phyloP scores from a whole-genome alignment of 2,113 vertebrate species.

The Leptocoma aspasia region DNA sequence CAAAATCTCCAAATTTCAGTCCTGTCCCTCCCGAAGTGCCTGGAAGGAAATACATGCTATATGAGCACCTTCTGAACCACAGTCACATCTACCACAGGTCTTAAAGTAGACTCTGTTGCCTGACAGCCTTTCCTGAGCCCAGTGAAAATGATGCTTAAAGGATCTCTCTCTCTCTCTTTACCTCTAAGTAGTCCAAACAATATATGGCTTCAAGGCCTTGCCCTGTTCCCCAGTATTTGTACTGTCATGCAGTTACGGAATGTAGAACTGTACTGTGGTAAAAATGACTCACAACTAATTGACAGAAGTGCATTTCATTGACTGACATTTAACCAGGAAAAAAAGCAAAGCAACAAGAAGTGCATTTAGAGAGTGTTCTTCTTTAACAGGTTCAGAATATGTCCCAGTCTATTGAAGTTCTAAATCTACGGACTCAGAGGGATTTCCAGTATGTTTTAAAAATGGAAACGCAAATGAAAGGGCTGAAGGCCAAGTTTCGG shows the following conservation, averaged over 20 bases:
- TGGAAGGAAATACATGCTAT: rapidly evolving
- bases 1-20: background rate
- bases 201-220: background rate
- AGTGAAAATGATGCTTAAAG: background rate
- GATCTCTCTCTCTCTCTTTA: background rate
- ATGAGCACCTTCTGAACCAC: background rate
- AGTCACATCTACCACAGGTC: background rate
- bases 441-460: slow-evolving; percentile 99
- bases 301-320: background rate
- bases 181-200: background rate
- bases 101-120: background rate
- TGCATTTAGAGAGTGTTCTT: slow-evolving; percentile 36
- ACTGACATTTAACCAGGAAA: background rate
- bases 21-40: background rate
- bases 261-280: background rate
- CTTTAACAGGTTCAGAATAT: slow-evolving; percentile 93
- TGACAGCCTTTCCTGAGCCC: background rate
- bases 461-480: slow-evolving; percentile 99
- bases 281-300: background rate
- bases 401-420: slow-evolving; percentile 98
- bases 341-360: background rate
- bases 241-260: background rate
- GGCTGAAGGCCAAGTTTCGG: slow-evolving; percentile 92
- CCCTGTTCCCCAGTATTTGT: background rate
- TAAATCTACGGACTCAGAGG: slow-evolving; percentile 95